Evolutionary conservation across 2,113 vertebrate genomes (phyloP), one percentile per base, ranked within the genome.

Genomic region (Serilophus lunatus): DNA sequence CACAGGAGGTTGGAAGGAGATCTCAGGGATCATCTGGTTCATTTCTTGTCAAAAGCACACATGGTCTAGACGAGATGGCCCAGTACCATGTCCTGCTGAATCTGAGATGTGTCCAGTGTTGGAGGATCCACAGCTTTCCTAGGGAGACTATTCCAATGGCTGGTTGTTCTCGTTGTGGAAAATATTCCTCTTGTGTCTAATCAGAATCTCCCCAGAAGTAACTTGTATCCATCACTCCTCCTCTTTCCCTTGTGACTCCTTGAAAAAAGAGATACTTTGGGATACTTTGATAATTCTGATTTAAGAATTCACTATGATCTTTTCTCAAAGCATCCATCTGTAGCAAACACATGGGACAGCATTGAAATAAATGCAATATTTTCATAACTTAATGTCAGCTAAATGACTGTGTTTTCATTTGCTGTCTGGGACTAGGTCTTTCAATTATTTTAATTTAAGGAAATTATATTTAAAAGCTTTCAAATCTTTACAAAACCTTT

Each of bases 321-420:
- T 76, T 85, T 45, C 71, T 75, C 24, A 71, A 60, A 82, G 44
- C 19, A 56, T 13, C 36, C 63, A 57, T 69, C 93, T 90, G 54
- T 40, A 81, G 24, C n/a, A 71, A 95, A 56, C 57, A 71, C 38
- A 28, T 36, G 51, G 47, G 35, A 68, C 7, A 54, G 16, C 23
- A 40, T 72, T 76, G 28, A 65, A 61, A 82, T 44, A 77, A 70
- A 36, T 0, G 5, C 45, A 79, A 16, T 75, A 35, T 83, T 83
- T 83, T 70, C 84, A 44, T 91, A 69, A 57, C 18, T 90, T 86
- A 71, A 63, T 51, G 59, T 88, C 72, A 92, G 38, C n/a, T 83
- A 65, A 79, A 86, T 83, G 10, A 12, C 36, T 71, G 7, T 68
- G 14, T 75, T 92, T 93, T 87, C 47, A 35, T 85, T 92, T 79